Conservation (phyloP, 53 echinoderm and acorn worm genomes). For the Luidia sarsii region DNA sequence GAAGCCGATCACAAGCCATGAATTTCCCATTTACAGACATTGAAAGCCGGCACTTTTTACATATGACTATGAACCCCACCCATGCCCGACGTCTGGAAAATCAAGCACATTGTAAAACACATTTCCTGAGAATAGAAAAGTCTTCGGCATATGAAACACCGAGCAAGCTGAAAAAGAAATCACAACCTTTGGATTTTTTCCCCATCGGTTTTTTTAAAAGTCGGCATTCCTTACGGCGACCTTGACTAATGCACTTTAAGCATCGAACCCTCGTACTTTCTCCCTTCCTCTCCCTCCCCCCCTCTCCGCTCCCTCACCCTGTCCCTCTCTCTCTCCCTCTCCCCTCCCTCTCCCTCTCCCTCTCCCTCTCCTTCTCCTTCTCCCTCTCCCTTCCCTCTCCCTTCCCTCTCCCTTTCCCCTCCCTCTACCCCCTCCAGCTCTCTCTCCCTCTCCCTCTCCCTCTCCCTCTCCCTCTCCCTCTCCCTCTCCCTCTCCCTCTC, state of each 20-base stretch:
- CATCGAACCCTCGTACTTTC: conserved; percentile 21
- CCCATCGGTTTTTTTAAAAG: background rate
- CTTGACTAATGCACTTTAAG: conserved; percentile 29
- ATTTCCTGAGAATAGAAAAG: no score
- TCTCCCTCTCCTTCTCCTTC: no score
- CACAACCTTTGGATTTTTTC: background rate
- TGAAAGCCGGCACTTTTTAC: no score
- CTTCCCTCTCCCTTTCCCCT: background rate
- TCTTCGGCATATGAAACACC: background rate
- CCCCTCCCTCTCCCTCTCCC: no score
- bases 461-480: background rate
- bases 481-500: background rate
- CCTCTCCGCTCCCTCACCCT: background rate
- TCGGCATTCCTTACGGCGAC: background rate
- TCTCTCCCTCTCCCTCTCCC: background rate
- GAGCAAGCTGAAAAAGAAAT: conserved; percentile 15
- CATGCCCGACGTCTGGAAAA: no score
- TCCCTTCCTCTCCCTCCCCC: no score
- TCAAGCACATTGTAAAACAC: no score
- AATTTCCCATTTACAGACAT: no score
- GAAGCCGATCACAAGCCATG: no score
- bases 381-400: no score
- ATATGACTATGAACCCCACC: no score
- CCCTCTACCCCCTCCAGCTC: background rate
- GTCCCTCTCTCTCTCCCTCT: no score